These are phyloP conservation scores for Tipula confusa DNA, from an alignment of 2,888 invertebrate genomes.

Conservation along the genomic window DNA sequence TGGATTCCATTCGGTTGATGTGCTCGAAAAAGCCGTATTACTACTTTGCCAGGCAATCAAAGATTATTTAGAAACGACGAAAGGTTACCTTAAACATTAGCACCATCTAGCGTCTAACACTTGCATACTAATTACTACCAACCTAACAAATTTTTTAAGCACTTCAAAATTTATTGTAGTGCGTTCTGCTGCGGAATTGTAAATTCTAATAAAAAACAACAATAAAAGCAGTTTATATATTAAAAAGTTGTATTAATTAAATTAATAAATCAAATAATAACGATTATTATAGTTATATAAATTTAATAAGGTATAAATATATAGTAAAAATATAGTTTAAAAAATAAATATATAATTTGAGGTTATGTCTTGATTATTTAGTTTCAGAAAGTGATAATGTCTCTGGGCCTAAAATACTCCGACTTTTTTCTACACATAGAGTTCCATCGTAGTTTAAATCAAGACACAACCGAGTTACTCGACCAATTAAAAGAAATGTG, in stretches of 20 bases:
- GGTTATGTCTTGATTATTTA: not conserved
- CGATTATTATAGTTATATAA: not conserved
- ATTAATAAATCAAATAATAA: not conserved
- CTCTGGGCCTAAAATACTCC: not conserved
- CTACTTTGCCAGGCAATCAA: slow-evolving; percentile 47
- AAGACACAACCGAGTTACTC: not conserved
- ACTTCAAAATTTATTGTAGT: not conserved
- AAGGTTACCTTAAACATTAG: not conserved
- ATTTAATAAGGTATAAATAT: not conserved
- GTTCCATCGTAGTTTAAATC: not conserved
- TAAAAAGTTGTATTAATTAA: not conserved
- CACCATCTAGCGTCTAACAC: not conserved
- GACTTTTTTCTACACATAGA: not conserved
- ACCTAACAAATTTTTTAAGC: not conserved
- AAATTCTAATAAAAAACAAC: not conserved
- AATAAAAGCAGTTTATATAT: not conserved
- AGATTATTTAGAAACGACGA: slow-evolving; percentile 38
- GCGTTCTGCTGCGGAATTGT: not conserved
- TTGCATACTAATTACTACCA: not conserved
- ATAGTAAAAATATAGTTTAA: not conserved
- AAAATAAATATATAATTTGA: not conserved
- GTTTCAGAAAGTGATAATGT: not conserved
- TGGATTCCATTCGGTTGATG: slow-evolving; percentile 50
- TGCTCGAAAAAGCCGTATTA: slow-evolving; percentile 44
- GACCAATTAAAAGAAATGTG: slow-evolving; percentile 21